Base-by-base conservation (phyloP, 2,888 invertebrate genomes). In the Mystacides longicornis region DNA sequence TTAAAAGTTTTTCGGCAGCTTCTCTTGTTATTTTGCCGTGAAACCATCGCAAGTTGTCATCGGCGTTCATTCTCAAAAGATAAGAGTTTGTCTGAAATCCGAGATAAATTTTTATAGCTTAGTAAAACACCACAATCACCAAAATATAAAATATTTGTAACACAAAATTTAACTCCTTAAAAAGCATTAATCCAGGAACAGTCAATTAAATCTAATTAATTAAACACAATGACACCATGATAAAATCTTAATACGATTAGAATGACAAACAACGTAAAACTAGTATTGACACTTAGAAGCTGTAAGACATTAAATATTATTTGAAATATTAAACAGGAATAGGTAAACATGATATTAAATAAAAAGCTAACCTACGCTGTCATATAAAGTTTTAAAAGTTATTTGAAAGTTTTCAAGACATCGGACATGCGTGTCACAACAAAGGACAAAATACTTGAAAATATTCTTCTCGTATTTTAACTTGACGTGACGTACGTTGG, bases 41-140 rank as follows among this genome's bases (percentile, higher is more conserved):
- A 73, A 83, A 90, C 89, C 89, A 92, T 70, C 82, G 83, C 67
- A 89, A 81, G 69, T 84, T 82, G 69, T 87, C 87, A 69, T 87
- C 85, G 68, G 81, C 80, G 73, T 78, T 82, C 85, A 83, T 83
- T 72, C 77, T 80, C 72, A 78, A 73, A 65, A 77, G 73, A 71
- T 77, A 78, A 68, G 78, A 78, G 69, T 79, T 78, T 64, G 77
- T 78, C 78, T 78, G 74, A 68, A 78, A 37, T n/a, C 37, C n/a
- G n/a, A n/a, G n/a, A n/a, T n/a, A n/a, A n/a, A n/a, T n/a, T n/a
- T n/a, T n/a, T n/a, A n/a, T n/a, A n/a, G n/a, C n/a, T n/a, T n/a
- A n/a, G n/a, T n/a, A n/a, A n/a, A n/a, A n/a, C n/a, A n/a, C n/a
- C n/a, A n/a, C n/a, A n/a, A n/a, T n/a, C n/a, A n/a, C n/a, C n/a